Evolutionary conservation across 1,140 invertebrate genomes (phyloP).

Genomic region (Leptonema lineaticorne): DNA sequence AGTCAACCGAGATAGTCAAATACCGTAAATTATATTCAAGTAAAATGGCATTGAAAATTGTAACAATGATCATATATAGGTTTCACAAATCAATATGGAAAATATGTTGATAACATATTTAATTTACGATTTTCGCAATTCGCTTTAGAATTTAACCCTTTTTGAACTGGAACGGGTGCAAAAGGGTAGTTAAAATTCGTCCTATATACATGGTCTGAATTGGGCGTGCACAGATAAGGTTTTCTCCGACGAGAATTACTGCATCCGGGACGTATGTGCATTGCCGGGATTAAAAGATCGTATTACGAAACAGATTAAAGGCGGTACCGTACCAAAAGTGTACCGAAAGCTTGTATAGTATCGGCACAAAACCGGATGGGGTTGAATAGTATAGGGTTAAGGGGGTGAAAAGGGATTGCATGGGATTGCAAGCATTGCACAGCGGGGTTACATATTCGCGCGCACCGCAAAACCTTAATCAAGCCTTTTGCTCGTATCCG

Average conservation of each 20-base stretch:
- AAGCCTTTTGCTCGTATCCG: constrained; percentile 7
- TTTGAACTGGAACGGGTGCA: constrained; percentile 31
- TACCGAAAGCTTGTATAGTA: too few species aligned
- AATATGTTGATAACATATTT: too few species aligned
- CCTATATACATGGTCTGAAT: constrained; percentile 30
- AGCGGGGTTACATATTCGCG: neutral
- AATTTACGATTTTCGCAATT: constrained; percentile 4
- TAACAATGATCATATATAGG: too few species aligned
- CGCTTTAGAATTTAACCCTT: constrained; percentile 28
- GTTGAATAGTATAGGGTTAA: neutral
- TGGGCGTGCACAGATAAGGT: constrained; percentile 36
- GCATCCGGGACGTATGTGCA: constrained; percentile 36
- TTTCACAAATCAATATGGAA: too few species aligned
- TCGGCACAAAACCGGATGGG: neutral
- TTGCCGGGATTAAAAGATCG: constrained; percentile 41
- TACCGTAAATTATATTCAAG: too few species aligned
- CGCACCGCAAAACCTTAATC: constrained; percentile 11
- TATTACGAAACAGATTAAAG: constrained; percentile 42
- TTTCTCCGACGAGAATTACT: constrained; percentile 26
- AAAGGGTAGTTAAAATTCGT: constrained; percentile 27
- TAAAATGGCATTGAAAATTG: too few species aligned
- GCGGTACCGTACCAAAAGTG: too few species aligned
- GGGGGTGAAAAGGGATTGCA: constrained; percentile 1
- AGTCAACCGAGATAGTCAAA: too few species aligned
- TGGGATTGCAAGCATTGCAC: constrained; percentile 16